A percentile compares a stretch with the other conserved stretches of the same genome.
These are phyloP conservation scores for Eupithecia dodoneata DNA, from an alignment of 2,888 invertebrate genomes.

Conservation along the genomic window DNA sequence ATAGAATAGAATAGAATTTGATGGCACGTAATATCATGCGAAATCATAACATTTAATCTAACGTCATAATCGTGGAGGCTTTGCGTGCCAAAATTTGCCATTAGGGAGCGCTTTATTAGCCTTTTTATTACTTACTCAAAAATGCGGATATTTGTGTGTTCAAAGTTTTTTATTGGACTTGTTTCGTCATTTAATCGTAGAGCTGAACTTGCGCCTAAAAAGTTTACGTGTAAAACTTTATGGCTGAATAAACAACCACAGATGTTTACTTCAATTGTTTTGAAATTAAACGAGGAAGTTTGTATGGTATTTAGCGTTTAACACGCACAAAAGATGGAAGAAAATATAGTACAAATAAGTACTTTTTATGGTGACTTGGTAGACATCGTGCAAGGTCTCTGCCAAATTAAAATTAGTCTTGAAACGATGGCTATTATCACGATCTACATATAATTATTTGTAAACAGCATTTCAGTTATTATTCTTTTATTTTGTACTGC, in stretches of 20 bases:
- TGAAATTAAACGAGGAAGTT: conserved; percentile 38
- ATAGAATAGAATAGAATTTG: background rate
- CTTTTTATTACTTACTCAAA: conserved; percentile 31
- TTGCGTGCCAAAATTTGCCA: conserved; percentile 32
- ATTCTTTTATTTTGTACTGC: background rate
- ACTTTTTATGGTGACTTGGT: background rate
- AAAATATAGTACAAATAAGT: background rate
- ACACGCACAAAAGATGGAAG: conserved; percentile 13
- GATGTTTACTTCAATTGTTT: conserved; percentile 37
- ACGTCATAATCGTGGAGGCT: conserved; percentile 30
- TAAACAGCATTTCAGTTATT: background rate
- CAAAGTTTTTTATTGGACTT: conserved; percentile 54
- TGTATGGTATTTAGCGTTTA: background rate
- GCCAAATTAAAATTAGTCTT: background rate
- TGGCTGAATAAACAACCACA: conserved; percentile 34
- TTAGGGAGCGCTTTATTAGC: conserved; percentile 25
- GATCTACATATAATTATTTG: background rate
- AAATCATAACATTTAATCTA: conserved; percentile 10
- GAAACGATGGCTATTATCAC: background rate
- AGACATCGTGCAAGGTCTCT: background rate
- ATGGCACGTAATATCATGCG: background rate
- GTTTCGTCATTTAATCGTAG: conserved; percentile 44
- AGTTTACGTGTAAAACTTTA: conserved; percentile 41
- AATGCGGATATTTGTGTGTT: conserved; percentile 43
- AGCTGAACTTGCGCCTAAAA: conserved; percentile 45